phyloP scores from a whole-genome alignment of 2,797 vertebrate species.

The Arctocebus calabarensis region DNA sequence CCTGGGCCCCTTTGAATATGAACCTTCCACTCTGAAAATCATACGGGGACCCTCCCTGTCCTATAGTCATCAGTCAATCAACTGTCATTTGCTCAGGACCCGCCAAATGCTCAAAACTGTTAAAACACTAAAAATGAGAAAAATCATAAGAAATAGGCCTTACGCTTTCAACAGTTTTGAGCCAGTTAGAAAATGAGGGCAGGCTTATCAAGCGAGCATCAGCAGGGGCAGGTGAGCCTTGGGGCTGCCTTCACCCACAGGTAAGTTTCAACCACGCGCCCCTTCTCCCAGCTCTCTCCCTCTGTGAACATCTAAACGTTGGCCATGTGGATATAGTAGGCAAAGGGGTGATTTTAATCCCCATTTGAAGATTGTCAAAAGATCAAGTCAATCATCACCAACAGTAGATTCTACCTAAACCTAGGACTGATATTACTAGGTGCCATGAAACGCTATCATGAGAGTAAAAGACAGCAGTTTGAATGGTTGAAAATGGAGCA shows the following conservation, averaged over 20 bases:
- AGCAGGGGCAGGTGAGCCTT: too few species aligned
- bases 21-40: neutral
- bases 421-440: neutral
- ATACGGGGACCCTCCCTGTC: rapidly evolving
- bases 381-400: neutral
- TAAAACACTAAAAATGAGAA: neutral
- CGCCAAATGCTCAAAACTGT: neutral
- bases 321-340: too few species aligned
- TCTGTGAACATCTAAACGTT: neutral
- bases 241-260: rapidly evolving
- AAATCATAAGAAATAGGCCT: too few species aligned
- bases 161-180: too few species aligned
- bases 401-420: neutral
- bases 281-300: neutral
- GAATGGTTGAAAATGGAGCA: rapidly evolving
- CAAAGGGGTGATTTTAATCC: too few species aligned
- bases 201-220: neutral
- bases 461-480: rapidly evolving
- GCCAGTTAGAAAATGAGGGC: neutral
- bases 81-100: neutral
- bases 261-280: rapidly evolving
- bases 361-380: neutral
- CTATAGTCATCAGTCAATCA: neutral
- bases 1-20: rapidly evolving
- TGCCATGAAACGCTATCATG: rapidly evolving